A percentile compares a stretch with the other conserved stretches of the same genome.
These are phyloP conservation scores for Buphagus erythrorhynchus DNA, from an alignment of 2,797 vertebrate genomes.

Conservation along the genomic window DNA sequence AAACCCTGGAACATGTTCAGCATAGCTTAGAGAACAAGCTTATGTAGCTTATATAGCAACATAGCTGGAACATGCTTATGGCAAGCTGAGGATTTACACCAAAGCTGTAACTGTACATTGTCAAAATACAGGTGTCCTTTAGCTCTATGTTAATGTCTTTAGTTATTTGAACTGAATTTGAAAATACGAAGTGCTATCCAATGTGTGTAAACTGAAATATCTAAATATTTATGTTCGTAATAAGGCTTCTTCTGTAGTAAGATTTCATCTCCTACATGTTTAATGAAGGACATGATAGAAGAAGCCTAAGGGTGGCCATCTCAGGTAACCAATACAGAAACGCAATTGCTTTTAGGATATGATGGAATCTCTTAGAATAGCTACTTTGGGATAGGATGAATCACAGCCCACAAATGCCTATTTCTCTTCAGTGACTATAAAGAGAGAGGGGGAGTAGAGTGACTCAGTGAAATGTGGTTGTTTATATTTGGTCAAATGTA, in stretches of 20 bases:
- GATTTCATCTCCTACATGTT: neutral
- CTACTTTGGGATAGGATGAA: constrained; percentile 53
- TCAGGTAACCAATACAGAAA: constrained; percentile 1
- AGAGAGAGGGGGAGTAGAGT: constrained; percentile 60
- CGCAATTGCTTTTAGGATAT: constrained; percentile 30
- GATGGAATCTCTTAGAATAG: constrained; percentile 39
- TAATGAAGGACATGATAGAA: neutral
- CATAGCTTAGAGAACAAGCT: constrained; percentile 52
- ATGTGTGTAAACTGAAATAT: neutral
- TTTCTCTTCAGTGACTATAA: constrained; percentile 55
- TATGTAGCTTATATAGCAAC: constrained; percentile 59
- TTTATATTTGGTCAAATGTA: constrained; percentile 62
- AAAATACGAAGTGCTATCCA: neutral
- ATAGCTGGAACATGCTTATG: constrained; percentile 51
- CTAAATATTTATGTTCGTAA: neutral
- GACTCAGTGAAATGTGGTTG: constrained; percentile 64
- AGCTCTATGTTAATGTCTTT: neutral
- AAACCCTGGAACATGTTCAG: constrained; percentile 7
- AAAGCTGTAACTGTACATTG: constrained; percentile 28
- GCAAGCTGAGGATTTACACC: constrained; percentile 49
- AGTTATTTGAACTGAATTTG: neutral
- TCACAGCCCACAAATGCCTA: constrained; percentile 50
- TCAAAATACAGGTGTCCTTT: constrained; percentile 41
- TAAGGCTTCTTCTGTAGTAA: neutral
- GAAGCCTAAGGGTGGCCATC: neutral